phyloP scores from a whole-genome alignment of 37 sponge, comb jelly and placozoan species.

The Corticium candelabrum region DNA sequence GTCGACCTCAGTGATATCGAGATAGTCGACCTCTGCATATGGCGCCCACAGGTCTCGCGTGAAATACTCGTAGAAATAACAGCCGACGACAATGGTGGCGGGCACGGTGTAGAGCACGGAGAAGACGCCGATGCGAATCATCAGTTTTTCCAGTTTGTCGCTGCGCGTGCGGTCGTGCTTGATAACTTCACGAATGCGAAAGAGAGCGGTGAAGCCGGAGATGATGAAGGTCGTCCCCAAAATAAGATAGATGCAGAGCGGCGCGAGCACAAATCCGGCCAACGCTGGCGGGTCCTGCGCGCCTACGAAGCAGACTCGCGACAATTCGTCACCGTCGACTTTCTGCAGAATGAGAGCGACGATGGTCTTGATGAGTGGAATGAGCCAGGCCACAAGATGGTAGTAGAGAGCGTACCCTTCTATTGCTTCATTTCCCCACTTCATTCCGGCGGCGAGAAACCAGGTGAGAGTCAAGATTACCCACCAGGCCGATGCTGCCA shows the following conservation, averaged over 20 bases:
- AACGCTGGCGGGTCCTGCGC: conserved; percentile 36
- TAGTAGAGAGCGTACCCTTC: conserved; percentile 53
- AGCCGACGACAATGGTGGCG: conserved; percentile 61
- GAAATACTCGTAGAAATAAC: conserved; percentile 51
- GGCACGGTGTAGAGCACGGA: conserved; percentile 71
- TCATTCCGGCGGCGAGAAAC: conserved; percentile 73
- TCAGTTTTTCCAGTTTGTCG: conserved; percentile 68
- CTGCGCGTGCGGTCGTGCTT: conserved; percentile 46
- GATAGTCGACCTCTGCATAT: not conserved
- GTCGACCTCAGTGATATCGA: not conserved
- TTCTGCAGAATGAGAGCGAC: conserved; percentile 24
- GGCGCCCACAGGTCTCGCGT: conserved; percentile 37
- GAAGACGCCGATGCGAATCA: conserved; percentile 78
- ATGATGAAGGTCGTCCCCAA: conserved; percentile 36
- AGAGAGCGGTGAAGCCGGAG: conserved; percentile 41
- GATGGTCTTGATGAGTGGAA: conserved; percentile 62
- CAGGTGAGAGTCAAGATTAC: conserved; percentile 69
- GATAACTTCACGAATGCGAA: conserved; percentile 39
- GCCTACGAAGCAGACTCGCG: conserved; percentile 48
- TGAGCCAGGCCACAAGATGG: conserved; percentile 59
- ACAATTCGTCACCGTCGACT: conserved; percentile 55
- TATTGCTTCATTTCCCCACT: conserved; percentile 80
- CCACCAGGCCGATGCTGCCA: conserved; percentile 82
- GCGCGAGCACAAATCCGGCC: conserved; percentile 54
- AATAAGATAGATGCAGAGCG: conserved; percentile 30